Evolutionary conservation across 2,113 vertebrate genomes (phyloP).

Genomic region (Typhlomys cinereus): DNA sequence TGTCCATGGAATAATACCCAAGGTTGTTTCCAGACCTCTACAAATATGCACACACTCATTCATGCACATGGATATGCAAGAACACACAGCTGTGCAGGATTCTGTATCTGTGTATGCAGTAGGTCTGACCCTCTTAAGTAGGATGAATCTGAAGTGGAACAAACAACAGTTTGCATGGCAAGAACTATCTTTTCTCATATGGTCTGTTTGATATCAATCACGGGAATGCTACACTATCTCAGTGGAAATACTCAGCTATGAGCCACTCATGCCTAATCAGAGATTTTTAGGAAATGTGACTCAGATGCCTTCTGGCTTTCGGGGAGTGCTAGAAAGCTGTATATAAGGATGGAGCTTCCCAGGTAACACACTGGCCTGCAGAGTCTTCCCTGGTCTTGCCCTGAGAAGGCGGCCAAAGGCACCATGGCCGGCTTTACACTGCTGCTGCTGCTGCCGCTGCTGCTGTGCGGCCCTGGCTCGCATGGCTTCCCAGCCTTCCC

Average conservation of each 20-base stretch:
- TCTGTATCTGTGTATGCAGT: not conserved
- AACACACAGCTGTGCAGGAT: too few relatives aligned
- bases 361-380: too few relatives aligned
- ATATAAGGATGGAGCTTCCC: too few relatives aligned
- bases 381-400: too few relatives aligned
- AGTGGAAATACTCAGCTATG: slow-evolving; percentile 51
- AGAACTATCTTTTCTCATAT: not conserved
- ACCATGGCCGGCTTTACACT: too few relatives aligned
- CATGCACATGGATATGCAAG: not conserved
- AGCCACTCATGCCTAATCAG: not conserved
- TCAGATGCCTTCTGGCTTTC: too few relatives aligned
- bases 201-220: slow-evolving; percentile 63
- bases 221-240: slow-evolving; percentile 60
- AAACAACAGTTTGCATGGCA: not conserved
- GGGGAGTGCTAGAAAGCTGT: too few relatives aligned
- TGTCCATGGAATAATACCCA: not conserved
- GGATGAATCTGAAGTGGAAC: not conserved
- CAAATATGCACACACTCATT: not conserved
- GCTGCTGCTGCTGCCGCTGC: too few relatives aligned
- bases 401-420: too few relatives aligned
- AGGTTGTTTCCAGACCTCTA: not conserved
- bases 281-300: too few relatives aligned
- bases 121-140: not conserved
- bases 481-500: too few relatives aligned
- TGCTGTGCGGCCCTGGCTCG: too few relatives aligned